These are phyloP conservation scores for Habroteleia sp. DNA, from an alignment of 2,888 invertebrate genomes.

Conservation along the genomic window DNA sequence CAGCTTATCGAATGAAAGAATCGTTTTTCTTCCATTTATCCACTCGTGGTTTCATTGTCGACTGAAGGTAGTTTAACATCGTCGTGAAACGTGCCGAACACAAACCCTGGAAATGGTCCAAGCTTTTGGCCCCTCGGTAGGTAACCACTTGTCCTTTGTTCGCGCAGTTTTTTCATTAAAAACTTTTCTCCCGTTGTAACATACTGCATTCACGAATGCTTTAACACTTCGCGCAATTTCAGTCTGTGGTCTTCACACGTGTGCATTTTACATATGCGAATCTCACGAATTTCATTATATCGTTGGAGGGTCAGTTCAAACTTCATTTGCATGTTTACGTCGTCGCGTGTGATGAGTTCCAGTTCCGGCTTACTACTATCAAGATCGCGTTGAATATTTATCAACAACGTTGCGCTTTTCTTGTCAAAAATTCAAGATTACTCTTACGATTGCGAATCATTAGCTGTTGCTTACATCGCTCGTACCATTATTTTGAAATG, in stretches of 20 bases:
- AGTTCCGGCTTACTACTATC: conserved; percentile 38
- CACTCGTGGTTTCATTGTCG: conserved; percentile 60
- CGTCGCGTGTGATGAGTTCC: conserved; percentile 59
- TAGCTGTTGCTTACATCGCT: neutral
- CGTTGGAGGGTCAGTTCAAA: conserved; percentile 44
- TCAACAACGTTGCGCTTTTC: conserved; percentile 17
- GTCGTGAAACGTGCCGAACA: conserved; percentile 54
- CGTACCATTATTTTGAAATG: conserved; percentile 6
- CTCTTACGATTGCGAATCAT: neutral
- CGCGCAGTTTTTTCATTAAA: conserved; percentile 62
- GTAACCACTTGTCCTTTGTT: conserved; percentile 60
- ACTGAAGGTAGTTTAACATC: conserved; percentile 55
- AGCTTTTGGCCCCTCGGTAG: conserved; percentile 38
- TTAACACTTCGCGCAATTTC: conserved; percentile 62
- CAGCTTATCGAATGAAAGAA: conserved; percentile 58
- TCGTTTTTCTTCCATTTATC: conserved; percentile 58
- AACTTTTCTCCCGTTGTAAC: conserved; percentile 53
- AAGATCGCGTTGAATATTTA: conserved; percentile 62
- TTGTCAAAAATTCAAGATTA: conserved; percentile 3
- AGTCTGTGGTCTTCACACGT: conserved; percentile 41
- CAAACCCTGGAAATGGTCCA: conserved; percentile 58
- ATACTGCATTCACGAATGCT: conserved; percentile 59
- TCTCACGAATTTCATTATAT: conserved; percentile 58
- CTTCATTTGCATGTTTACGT: conserved; percentile 63
- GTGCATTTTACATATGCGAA: conserved; percentile 58